Conservation (phyloP, 2,113 vertebrate genomes). For the Heloderma charlesbogerti region DNA sequence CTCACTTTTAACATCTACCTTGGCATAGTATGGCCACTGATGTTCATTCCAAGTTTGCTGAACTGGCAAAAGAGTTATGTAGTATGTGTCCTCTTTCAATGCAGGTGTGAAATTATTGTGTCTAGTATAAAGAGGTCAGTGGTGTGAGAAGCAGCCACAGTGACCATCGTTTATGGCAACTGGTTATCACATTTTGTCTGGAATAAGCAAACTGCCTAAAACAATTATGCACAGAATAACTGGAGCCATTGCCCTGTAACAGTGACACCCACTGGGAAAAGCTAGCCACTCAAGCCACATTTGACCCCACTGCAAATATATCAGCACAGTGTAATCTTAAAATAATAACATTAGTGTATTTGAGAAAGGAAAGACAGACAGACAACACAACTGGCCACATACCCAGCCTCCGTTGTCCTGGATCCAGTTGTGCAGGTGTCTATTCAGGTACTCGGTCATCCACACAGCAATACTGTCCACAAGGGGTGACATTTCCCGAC, state of each 20-base stretch:
- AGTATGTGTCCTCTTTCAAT: background rate
- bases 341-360: background rate
- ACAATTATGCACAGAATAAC: background rate
- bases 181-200: background rate
- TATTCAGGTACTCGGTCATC: constrained; percentile 99
- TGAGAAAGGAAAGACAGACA: constrained; percentile 39
- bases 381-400: constrained; percentile 50
- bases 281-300: background rate
- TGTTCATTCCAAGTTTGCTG: background rate
- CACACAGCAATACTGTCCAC: constrained; percentile 93
- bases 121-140: background rate
- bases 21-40: background rate
- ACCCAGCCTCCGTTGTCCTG: constrained; percentile 99
- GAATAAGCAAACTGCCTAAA: background rate
- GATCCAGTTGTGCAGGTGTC: constrained; percentile 94
- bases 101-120: background rate
- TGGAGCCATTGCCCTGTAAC: background rate
- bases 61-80: no score
- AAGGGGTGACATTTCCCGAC: constrained; percentile 89
- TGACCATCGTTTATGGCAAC: background rate
- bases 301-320: fast-evolving
- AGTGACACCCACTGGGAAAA: fast-evolving
- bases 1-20: background rate
- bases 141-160: background rate
- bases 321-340: background rate